Evolutionary conservation across 1,140 invertebrate genomes (phyloP).

Genomic region (Brachionus manjavacas): DNA sequence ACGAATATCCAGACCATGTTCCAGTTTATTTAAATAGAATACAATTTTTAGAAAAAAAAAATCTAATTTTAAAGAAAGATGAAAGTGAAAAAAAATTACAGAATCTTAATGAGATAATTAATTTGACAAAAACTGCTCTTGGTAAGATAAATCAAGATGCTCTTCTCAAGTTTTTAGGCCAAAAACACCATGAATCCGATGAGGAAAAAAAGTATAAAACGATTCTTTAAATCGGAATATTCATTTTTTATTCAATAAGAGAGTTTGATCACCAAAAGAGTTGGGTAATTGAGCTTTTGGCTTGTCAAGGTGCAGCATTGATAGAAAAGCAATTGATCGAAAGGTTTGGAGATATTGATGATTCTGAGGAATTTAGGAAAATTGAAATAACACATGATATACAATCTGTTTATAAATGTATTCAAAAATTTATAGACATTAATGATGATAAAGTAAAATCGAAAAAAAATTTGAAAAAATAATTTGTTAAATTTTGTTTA

Average conservation of each 20-base stretch:
- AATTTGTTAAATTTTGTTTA: neutral
- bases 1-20: slow-evolving; percentile 68
- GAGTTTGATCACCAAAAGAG: slow-evolving; percentile 12
- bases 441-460: slow-evolving; percentile 30
- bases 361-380: neutral
- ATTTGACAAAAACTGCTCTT: slow-evolving; percentile 66
- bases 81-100: slow-evolving; percentile 47
- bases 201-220: slow-evolving; percentile 48
- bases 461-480: neutral
- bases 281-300: neutral
- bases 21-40: slow-evolving; percentile 72
- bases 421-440: slow-evolving; percentile 28
- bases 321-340: slow-evolving; percentile 10
- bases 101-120: slow-evolving; percentile 55
- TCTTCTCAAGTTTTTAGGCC: slow-evolving; percentile 69
- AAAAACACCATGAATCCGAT: slow-evolving; percentile 72
- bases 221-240: neutral
- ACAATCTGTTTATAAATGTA: neutral
- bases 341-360: neutral
- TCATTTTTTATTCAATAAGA: neutral
- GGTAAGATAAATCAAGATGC: slow-evolving; percentile 68
- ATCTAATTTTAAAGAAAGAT: slow-evolving; percentile 45
- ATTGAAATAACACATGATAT: slow-evolving; percentile 12
- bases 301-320: neutral
- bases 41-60: slow-evolving; percentile 66